These are phyloP conservation scores for Limnodromus scolopaceus DNA, from an alignment of 2,797 vertebrate species.

Conservation along the genomic window DNA sequence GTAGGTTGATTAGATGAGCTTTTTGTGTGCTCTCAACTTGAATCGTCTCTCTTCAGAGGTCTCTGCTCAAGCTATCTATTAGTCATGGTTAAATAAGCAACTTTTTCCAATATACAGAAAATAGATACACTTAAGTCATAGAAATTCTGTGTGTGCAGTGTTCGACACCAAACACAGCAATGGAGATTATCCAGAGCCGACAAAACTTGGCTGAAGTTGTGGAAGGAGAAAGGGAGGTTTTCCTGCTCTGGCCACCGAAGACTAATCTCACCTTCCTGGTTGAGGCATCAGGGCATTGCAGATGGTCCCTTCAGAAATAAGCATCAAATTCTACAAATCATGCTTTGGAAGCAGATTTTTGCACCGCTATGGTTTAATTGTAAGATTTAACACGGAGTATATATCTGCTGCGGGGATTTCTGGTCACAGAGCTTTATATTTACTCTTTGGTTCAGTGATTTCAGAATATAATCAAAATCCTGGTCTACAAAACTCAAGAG, in stretches of 20 bases:
- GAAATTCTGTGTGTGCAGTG: background rate
- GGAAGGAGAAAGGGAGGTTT: background rate
- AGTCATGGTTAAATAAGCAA: constrained; percentile 34
- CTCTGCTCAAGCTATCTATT: constrained; percentile 4
- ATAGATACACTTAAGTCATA: background rate
- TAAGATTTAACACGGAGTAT: background rate
- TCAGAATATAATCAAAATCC: constrained; percentile 46
- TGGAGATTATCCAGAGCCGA: background rate
- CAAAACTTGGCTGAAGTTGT: background rate
- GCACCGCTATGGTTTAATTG: background rate
- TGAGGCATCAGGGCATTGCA: background rate
- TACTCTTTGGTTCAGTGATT: constrained; percentile 54
- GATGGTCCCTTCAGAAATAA: background rate
- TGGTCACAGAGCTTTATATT: constrained; percentile 60
- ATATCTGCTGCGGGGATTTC: constrained; percentile 48
- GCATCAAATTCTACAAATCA: background rate
- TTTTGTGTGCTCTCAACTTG: background rate
- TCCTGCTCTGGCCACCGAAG: background rate
- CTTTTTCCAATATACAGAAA: background rate
- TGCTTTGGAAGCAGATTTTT: background rate
- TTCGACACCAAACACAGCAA: background rate
- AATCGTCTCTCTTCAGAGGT: background rate
- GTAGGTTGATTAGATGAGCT: background rate
- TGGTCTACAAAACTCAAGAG: constrained; percentile 25
- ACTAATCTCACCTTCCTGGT: background rate